Evolutionary conservation across 2,888 invertebrate species (phyloP).

Genomic region (Pristionchus mayeri): DNA sequence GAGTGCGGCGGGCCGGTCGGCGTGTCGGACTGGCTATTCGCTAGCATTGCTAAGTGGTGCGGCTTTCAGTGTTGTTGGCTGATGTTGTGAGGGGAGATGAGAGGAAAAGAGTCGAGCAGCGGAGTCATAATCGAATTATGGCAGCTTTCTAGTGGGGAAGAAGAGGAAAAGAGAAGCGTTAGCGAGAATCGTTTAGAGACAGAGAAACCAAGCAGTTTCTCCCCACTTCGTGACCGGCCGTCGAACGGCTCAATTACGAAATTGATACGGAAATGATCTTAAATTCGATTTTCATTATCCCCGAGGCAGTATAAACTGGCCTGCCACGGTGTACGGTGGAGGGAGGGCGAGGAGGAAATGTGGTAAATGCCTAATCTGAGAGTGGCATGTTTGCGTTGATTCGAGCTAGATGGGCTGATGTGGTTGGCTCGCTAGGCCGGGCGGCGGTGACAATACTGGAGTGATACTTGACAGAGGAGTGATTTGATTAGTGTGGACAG

Average conservation of each 20-base stretch:
- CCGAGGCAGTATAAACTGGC: background rate
- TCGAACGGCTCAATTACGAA: background rate
- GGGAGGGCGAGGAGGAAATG: background rate
- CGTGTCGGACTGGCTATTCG: background rate
- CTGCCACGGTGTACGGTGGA: too few species aligned
- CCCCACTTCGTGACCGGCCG: background rate
- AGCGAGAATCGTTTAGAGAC: slow-evolving; percentile 38
- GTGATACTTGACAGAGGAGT: slow-evolving; percentile 31
- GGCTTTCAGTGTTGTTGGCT: background rate
- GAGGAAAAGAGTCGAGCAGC: background rate
- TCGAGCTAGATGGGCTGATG: background rate
- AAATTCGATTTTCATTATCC: slow-evolving; percentile 30
- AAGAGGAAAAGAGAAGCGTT: background rate
- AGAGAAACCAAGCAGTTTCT: slow-evolving; percentile 22
- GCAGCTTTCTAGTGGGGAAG: slow-evolving; percentile 44
- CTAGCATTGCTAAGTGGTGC: background rate
- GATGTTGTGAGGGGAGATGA: background rate
- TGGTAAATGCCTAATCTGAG: background rate
- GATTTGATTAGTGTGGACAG: slow-evolving; percentile 35
- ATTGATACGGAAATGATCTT: slow-evolving; percentile 24
- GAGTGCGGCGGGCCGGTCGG: background rate
- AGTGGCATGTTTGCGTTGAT: slow-evolving; percentile 43
- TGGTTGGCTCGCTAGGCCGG: background rate
- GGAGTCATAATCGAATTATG: slow-evolving; percentile 46
- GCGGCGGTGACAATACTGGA: slow-evolving; percentile 10